Evolutionary conservation across 2,113 vertebrate species (phyloP).

Genomic region (Bubalus kerabau): DNA sequence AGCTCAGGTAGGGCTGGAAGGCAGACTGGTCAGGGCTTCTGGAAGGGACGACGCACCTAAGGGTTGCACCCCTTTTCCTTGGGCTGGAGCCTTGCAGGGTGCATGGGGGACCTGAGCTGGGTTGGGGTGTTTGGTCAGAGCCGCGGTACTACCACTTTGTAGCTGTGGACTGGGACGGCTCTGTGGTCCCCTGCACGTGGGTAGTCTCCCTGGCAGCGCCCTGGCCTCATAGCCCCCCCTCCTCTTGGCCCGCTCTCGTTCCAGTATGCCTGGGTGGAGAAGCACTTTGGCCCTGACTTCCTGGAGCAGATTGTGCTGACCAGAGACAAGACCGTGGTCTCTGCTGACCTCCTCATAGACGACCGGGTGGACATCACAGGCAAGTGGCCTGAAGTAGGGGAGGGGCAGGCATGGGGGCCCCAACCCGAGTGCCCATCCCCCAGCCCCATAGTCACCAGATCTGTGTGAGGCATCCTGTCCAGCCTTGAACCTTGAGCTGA

Average conservation of each 20-base stretch:
- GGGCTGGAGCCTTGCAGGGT: not conserved
- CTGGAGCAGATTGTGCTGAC: slow-evolving; percentile 94
- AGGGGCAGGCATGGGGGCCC: not conserved
- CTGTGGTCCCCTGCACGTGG: not conserved
- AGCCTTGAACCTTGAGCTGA: not conserved
- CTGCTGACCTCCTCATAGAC: slow-evolving; percentile 93
- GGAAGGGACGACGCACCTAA: rapidly evolving
- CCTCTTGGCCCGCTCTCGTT: not conserved
- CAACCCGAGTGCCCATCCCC: not conserved
- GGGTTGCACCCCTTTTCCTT: not conserved
- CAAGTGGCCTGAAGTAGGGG: slow-evolving; percentile 47
- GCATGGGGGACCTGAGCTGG: not conserved
- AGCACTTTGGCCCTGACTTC: slow-evolving; percentile 90
- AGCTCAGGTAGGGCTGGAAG: not conserved
- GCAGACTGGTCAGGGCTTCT: not conserved
- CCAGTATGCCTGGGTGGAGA: slow-evolving; percentile 97
- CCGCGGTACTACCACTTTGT: not conserved
- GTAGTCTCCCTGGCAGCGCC: not conserved
- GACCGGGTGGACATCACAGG: slow-evolving; percentile 93
- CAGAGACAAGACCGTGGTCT: slow-evolving; percentile 93
- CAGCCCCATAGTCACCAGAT: not conserved
- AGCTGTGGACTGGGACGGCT: rapidly evolving
- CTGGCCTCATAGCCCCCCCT: not conserved
- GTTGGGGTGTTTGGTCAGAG: not conserved
- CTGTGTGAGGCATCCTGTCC: not conserved